Conservation (phyloP, 2,888 invertebrate species). For the Lymantria dispar region DNA sequence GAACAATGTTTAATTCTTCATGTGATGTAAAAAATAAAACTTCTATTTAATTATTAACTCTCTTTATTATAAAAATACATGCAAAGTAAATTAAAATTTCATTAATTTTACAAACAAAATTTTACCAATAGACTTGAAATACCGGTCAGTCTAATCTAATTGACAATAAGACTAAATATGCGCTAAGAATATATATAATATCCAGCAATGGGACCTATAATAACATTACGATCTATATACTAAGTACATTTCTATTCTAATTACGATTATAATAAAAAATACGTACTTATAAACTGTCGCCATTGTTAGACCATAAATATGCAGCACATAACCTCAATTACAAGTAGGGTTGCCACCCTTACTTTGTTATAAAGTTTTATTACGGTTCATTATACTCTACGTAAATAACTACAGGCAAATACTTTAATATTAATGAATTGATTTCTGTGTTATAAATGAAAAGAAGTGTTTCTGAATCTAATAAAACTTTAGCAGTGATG, state of each 20-base stretch:
- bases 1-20: too few species aligned
- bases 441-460: too few species aligned
- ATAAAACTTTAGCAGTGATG: too few species aligned
- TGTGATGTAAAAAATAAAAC: not conserved
- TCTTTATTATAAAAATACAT: conserved; percentile 43
- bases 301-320: conserved; percentile 18
- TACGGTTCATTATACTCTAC: too few species aligned
- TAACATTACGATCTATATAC: conserved; percentile 10
- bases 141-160: conserved; percentile 23
- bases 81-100: conserved; percentile 28
- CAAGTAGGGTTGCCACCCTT: conserved; percentile 43
- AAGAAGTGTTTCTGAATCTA: too few species aligned
- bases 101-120: conserved; percentile 20
- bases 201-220: conserved; percentile 8
- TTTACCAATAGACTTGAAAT: conserved; percentile 15
- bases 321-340: conserved; percentile 25
- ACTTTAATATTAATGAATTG: too few species aligned
- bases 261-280: conserved; percentile 24
- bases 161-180: conserved; percentile 23
- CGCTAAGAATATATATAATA: conserved; percentile 9
- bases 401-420: too few species aligned
- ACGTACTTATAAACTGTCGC: conserved; percentile 20
- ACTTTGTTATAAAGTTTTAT: too few species aligned
- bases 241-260: conserved; percentile 36
- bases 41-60: conserved; percentile 1